Conservation (phyloP, 2,797 vertebrate species). For the Falco columbarius region DNA sequence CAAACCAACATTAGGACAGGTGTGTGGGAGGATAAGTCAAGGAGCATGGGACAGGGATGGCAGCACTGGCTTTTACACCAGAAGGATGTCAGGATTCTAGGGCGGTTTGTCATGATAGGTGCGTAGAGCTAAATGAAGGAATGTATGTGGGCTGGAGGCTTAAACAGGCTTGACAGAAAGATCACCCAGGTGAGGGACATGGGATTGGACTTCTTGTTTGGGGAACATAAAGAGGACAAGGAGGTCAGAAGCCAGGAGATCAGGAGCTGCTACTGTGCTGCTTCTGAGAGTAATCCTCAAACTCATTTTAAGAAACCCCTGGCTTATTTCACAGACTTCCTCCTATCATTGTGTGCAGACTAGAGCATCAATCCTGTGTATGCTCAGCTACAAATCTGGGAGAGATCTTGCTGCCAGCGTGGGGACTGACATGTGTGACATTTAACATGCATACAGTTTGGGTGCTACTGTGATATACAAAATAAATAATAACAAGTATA, state of each 20-base stretch:
- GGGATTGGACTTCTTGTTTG: neutral
- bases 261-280: neutral
- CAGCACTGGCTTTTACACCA: neutral
- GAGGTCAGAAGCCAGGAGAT: neutral
- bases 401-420: neutral
- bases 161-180: neutral
- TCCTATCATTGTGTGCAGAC: neutral
- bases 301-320: neutral
- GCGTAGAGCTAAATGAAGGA: neutral
- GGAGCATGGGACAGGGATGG: too few species aligned
- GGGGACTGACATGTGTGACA: neutral
- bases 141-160: neutral
- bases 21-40: neutral
- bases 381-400: neutral
- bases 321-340: neutral
- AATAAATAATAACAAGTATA: neutral
- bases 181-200: neutral
- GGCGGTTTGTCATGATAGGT: neutral
- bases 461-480: neutral
- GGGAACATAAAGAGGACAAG: neutral
- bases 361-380: neutral
- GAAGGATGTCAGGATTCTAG: neutral
- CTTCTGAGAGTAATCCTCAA: neutral
- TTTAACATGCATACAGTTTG: neutral
- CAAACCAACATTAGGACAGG: neutral